Base-by-base conservation (phyloP, 2,888 invertebrate species). In the Drosophila nr. fundita region DNA sequence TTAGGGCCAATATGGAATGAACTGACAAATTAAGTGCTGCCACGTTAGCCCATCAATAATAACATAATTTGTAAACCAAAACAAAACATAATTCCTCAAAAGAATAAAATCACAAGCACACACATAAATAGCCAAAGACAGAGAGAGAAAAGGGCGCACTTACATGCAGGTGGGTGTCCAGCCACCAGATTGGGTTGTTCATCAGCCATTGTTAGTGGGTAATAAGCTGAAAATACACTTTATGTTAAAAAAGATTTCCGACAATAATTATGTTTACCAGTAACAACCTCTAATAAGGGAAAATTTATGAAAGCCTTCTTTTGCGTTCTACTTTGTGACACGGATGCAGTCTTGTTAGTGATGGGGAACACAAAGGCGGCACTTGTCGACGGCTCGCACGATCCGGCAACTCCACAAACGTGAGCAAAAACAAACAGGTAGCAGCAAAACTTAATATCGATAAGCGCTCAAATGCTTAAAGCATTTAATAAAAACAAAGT, bases 141-240 rank as follows among this genome's bases (percentile, higher is more conserved):
- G 11, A 27, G 10, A 48, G 11, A 8, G 13, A 32, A 24, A 36
- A 48, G 11, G 27, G 34, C 40, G 67, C 68, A 83, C 92, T 94
- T 94, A 98, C 98, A 96, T 94, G 98, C 98, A 89, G 98, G 98
- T 80, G 97, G 97, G 93, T 98, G 98, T 67, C 98, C 98, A 78
- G 95, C 98, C 92, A 97, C 97, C 45, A 97, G 94, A 92, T 96
- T 96, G 80, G 96, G 96, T 85, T 94, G 95, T 88, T 96, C 95
- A 83, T 95, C 94, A 83, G 96, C 89, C 93, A 93, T 57, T 93
- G 60, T 74, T 89, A 59, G 7, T 11, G 21, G 21, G 40, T 40
- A 42, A 21, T 30, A 38, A 58, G n/a, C 78, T 87, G 24, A 60
- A 34, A 64, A 55, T 30, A 8, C 0, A 30, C n/a, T 27, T 10